A percentile compares a stretch with the other conserved stretches of the same genome.
phyloP scores from a whole-genome alignment of 2,113 vertebrate genomes.

The Lutjanus erythropterus region DNA sequence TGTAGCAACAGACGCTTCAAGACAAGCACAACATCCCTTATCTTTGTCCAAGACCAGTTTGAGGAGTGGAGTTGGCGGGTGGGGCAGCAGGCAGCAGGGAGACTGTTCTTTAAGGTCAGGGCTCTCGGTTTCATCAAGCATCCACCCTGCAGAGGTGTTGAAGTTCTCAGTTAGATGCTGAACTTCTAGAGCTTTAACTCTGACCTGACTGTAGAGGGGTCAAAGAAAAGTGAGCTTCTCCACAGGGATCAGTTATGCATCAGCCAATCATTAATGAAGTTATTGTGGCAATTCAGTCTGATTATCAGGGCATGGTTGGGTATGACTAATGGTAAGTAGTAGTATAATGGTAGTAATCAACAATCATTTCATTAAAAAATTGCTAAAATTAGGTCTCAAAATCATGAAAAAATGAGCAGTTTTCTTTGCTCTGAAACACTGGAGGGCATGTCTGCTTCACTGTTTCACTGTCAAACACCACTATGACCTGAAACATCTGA shows the following conservation, averaged over 20 bases:
- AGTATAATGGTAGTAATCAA: no score
- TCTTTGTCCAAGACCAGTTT: not conserved
- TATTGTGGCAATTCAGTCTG: not conserved
- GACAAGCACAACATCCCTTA: slow-evolving; percentile 9
- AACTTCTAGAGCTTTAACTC: not conserved
- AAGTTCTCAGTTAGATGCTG: not conserved
- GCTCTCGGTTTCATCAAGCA: not conserved
- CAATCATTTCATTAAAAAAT: no score
- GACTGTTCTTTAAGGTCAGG: not conserved
- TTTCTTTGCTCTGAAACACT: no score
- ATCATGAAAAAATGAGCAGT: no score
- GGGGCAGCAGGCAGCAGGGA: slow-evolving; percentile 10
- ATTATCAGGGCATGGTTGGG: not conserved
- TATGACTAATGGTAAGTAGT: not conserved
- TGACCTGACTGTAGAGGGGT: not conserved
- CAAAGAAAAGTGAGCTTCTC: not conserved
- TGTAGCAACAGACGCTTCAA: not conserved
- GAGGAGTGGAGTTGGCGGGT: slow-evolving; percentile 3
- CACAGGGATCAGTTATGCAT: not conserved
- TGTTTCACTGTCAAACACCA: no score
- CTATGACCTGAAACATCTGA: no score
- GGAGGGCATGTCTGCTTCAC: no score
- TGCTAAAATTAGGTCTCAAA: no score
- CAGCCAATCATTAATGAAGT: not conserved
- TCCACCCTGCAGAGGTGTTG: not conserved